Evolutionary conservation across 1,140 invertebrate genomes (phyloP), one percentile per base, ranked within the genome.

Genomic region (Dendroctonus valens): DNA sequence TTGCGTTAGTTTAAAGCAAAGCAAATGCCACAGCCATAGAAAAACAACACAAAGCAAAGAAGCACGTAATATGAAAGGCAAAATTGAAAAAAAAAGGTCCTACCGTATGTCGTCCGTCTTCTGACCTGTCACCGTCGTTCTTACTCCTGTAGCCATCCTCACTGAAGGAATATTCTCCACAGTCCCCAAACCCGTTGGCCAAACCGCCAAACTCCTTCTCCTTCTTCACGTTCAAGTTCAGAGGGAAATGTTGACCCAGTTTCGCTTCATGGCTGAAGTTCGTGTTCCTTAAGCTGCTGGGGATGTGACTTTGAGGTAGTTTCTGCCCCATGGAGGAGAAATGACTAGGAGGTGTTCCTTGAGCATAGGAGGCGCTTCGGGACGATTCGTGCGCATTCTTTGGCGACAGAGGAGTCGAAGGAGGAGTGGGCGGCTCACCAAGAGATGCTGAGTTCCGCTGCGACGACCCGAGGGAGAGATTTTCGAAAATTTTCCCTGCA

Each of bases 401-500:
- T n/a, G 77, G 76, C 5, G 76, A 78, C 7, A 78, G 69, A 8
- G 77, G 77, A 4, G 77, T 79, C 9, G 75, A 76, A 5, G 77
- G 77, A 2, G 77, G 77, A 4, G 77, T 79, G 4, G 77, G 77
- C 0, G 77, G 77, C 67, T 78, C 76, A n/a, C 67, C 70, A 5
- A 74, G 73, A 11, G 76, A 74, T 6, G 71, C 62, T 8, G 59
- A 44, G 42, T 72, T 66, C 3, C 51, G 58, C 38, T 69, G 54
- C 39, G 72, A 70, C 26, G 70, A 70, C 40, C 72, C 72, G 9
- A 76, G 53, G 7, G 74, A 71, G 26, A 78, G 69, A 63, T 76
- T 79, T 65, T 78, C 76, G 64, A 77, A 72, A 48, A 79, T 75
- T 75, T 78, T 77, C 59, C 76, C 77, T 78, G 73, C 46, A 77